Evolutionary conservation across 2,113 vertebrate species (phyloP), one percentile per base, ranked within the genome.

Genomic region (Nothoprocta pentlandii): DNA sequence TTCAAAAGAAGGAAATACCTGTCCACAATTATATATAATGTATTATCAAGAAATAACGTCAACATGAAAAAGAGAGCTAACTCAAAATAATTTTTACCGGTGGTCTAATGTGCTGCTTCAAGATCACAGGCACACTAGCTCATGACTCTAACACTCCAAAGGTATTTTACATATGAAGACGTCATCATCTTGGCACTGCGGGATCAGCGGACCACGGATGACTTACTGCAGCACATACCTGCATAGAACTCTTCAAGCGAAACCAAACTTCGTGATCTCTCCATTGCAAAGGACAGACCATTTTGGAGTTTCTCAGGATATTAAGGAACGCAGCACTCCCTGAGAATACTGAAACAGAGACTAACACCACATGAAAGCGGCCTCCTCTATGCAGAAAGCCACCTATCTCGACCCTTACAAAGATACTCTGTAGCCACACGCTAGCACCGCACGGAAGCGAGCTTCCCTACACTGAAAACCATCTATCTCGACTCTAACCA

Each of bases 11-110:
- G 41, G 13, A 71, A 67, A 61, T 63, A 66, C 20, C 49, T 78
- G 17, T 49, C 39, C 2, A 0, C 36, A 78, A 34, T 0, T 1
- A 78, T 46, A 10, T 21, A 10, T 21, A 49, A 49, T 20, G 21
- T 49, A 49, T 49, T 49, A 49, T 49, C 39, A 77, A 77, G 44
- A 63, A 16, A 49, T 26, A n/a, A 39, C 10, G 46, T 13, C 15
- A 66, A 54, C 58, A 71, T 39, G 85, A 67, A 41, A 30, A 30
- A 25, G 13, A 58, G 41, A 30, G 30, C 44, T 61, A 42, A 4
- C 0, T 0, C 22, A 46, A 54, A 79, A 32, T 30, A 25, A 22
- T 25, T 69, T 90, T 69, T 90, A 44, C 34, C 41, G 46, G 77
- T 44, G 12, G 20, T 53, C 49, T 80, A 39, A n/a, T 12, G 10